Conservation (phyloP, 2,888 invertebrate genomes). For the Nebria brevicollis region DNA sequence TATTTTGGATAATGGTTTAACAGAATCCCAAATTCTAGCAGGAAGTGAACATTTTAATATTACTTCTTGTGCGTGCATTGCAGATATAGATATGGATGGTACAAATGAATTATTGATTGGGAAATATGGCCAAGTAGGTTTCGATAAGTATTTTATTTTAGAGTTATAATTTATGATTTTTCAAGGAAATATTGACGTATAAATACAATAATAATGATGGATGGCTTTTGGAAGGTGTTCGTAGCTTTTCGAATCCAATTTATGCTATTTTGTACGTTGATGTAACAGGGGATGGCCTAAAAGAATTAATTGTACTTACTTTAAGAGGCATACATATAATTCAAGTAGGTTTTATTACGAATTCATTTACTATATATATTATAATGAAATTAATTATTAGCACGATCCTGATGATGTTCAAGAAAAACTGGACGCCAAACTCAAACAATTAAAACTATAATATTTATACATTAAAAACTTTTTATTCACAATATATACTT, state of each 20-base stretch:
- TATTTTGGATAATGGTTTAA: conserved; percentile 64
- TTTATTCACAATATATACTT: conserved; percentile 47
- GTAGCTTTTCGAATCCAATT: conserved; percentile 70
- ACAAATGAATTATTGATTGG: conserved; percentile 75
- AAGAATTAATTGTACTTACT: conserved; percentile 73
- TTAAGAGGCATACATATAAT: conserved; percentile 74
- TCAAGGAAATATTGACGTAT: conserved; percentile 66
- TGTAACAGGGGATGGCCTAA: conserved; percentile 73
- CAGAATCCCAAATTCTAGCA: conserved; percentile 61
- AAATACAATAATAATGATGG: conserved; percentile 60
- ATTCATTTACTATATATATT: background rate
- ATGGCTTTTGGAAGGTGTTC: conserved; percentile 66
- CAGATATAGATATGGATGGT: conserved; percentile 78
- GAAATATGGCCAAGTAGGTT: conserved; percentile 70
- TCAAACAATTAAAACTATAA: conserved; percentile 48
- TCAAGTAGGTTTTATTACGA: conserved; percentile 63
- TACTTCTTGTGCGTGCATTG: conserved; percentile 70
- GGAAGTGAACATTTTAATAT: conserved; percentile 69
- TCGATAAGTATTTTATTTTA: background rate
- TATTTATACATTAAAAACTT: conserved; percentile 42
- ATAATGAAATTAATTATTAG: conserved; percentile 49
- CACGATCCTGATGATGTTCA: conserved; percentile 55
- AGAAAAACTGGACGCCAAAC: conserved; percentile 54
- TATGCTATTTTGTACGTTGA: conserved; percentile 71
- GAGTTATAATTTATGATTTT: background rate